These are phyloP conservation scores for Spodoptera littoralis DNA, from an alignment of 2,888 invertebrate genomes.

Conservation along the genomic window DNA sequence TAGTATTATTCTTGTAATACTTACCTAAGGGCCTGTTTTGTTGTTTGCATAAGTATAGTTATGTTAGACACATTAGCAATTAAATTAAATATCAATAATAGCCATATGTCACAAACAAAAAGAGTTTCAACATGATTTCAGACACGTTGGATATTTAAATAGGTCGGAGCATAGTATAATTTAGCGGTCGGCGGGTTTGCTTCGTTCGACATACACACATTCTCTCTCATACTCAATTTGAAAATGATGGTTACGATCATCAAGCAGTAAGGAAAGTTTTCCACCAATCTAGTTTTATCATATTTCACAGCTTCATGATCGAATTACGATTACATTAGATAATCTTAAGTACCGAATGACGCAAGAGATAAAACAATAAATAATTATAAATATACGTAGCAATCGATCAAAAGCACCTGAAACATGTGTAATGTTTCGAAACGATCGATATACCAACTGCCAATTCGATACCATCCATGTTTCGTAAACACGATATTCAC, in stretches of 20 bases:
- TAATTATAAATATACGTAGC: slow-evolving; percentile 55
- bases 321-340: slow-evolving; percentile 61
- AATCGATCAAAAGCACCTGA: slow-evolving; percentile 47
- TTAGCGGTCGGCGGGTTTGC: slow-evolving; percentile 82
- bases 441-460: slow-evolving; percentile 44
- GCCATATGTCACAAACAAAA: slow-evolving; percentile 17
- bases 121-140: slow-evolving; percentile 4
- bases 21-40: slow-evolving; percentile 41
- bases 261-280: slow-evolving; percentile 82
- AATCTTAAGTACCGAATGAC: slow-evolving; percentile 59
- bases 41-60: slow-evolving; percentile 24
- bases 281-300: slow-evolving; percentile 32
- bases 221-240: slow-evolving; percentile 76
- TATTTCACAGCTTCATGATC: slow-evolving; percentile 67
- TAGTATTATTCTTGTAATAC: slow-evolving; percentile 26
- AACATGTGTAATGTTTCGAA: slow-evolving; percentile 57
- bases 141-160: slow-evolving; percentile 37
- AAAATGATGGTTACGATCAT: slow-evolving; percentile 76
- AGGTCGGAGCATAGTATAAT: slow-evolving; percentile 1
- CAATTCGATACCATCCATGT: slow-evolving; percentile 40
- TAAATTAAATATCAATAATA: slow-evolving; percentile 23
- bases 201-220: slow-evolving; percentile 69
- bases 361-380: slow-evolving; percentile 60
- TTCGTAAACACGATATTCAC: slow-evolving; percentile 55
- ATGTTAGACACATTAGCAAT: slow-evolving; percentile 34